Conservation (phyloP, 2,888 invertebrate species). For the Lissonota sp. region DNA sequence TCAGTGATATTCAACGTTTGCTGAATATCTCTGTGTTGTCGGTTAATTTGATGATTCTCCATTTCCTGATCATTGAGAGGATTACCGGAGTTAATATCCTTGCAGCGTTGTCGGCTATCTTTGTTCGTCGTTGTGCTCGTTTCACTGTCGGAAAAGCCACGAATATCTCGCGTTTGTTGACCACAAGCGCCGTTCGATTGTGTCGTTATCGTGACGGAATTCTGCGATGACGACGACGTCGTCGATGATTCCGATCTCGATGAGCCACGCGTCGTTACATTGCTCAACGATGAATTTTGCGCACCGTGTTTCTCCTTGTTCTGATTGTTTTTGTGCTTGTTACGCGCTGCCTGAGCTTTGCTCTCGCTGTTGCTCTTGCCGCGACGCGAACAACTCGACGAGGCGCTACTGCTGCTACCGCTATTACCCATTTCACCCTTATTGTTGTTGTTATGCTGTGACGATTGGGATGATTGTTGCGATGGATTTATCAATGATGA, state of each 20-base stretch:
- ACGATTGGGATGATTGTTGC: conserved; percentile 61
- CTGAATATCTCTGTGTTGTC: conserved; percentile 66
- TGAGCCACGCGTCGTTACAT: conserved; percentile 75
- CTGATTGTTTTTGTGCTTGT: conserved; percentile 85
- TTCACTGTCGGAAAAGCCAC: conserved; percentile 69
- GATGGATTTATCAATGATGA: conserved; percentile 66
- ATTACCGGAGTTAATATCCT: background rate
- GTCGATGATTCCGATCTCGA: conserved; percentile 82
- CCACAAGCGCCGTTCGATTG: conserved; percentile 30
- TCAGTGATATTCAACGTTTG: conserved; percentile 66
- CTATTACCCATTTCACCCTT: conserved; percentile 80
- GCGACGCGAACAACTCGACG: conserved; percentile 73
- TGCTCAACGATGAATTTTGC: conserved; percentile 67
- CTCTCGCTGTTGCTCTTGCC: conserved; percentile 82
- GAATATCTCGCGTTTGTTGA: conserved; percentile 72
- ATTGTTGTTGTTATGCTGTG: conserved; percentile 83
- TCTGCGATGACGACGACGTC: conserved; percentile 68
- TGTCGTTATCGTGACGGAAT: conserved; percentile 13
- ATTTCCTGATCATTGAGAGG: conserved; percentile 36
- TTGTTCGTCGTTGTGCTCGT: conserved; percentile 39
- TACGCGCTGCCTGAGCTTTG: conserved; percentile 85
- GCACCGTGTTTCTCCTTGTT: conserved; percentile 81
- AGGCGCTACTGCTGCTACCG: background rate
- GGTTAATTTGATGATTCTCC: conserved; percentile 73
- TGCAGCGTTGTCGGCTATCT: conserved; percentile 62